Percentiles rank a stretch among this genome's conserved stretches.
Conservation (phyloP, 2,113 vertebrate species). For the Junco hyemalis region DNA sequence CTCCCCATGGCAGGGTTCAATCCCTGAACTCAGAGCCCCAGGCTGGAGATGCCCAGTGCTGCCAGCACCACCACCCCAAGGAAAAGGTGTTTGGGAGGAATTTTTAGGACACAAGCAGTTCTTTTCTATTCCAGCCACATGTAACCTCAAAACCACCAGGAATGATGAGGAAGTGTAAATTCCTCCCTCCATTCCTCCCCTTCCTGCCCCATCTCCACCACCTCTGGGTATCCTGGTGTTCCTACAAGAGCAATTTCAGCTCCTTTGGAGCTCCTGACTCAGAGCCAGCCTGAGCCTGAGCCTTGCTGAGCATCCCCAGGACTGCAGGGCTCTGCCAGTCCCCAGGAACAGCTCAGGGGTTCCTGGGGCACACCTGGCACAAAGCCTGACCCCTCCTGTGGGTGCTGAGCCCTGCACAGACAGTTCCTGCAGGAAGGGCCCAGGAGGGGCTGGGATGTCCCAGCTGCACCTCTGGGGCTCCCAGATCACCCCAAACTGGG, state of each 20-base stretch:
- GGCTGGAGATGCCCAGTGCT: not conserved
- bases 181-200: not conserved
- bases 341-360: not conserved
- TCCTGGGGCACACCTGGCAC: accelerated
- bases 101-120: too few relatives aligned
- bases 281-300: not conserved
- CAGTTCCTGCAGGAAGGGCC: not conserved
- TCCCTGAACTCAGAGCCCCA: not conserved
- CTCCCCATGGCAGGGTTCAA: accelerated
- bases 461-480: accelerated
- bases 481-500: not conserved
- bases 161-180: accelerated
- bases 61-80: not conserved
- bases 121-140: not conserved
- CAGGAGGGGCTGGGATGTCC: accelerated
- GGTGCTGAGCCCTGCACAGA: not conserved
- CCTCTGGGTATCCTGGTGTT: accelerated
- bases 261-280: not conserved
- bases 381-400: accelerated
- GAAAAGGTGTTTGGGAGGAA: not conserved
- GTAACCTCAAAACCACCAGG: not conserved
- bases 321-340: not conserved
- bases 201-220: accelerated
- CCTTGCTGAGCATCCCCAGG: not conserved
- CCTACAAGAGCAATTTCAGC: accelerated